Base-by-base conservation (phyloP, 2,113 vertebrate genomes). In the Lipotes vexillifer region DNA sequence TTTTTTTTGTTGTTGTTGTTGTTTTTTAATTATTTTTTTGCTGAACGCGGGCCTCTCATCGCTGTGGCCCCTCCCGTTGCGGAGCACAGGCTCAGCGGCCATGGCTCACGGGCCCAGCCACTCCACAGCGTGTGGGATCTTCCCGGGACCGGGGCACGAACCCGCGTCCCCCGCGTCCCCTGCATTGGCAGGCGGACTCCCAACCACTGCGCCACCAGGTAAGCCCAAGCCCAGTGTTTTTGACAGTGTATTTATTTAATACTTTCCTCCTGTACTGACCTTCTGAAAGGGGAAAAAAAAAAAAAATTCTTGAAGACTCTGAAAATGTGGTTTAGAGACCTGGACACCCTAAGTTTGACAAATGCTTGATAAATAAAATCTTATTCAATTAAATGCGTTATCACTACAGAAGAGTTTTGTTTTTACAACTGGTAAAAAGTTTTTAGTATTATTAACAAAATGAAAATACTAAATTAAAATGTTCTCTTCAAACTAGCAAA, bases 271-370 rank as follows among this genome's bases (percentile, higher is more conserved):
- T 93, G 23, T 23, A 23, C 38, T 66, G 8, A 94, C 5, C 11
- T 94, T 87, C 81, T 81, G 6, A 74, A 96, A 75, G 36, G 41
- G 27, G 68, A 38, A 93, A 92, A 93, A 81, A 74, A 38, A 93
- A 92, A 93, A 81, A 68, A 52, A 59, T 31, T 33, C 38, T 36
- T 36, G 12, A 49, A 55, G 18, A 75, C 21, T 63, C 44, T 78
- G 14, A 95, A 72, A 87, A 90, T 87, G 29, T 38, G 49, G 12
- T 69, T 69, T 38, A 80, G 68, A 96, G 55, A 84, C 52, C 17
- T 41, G 6, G 6, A 78, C 8, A 66, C 71, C 25, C 2, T 49
- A 49, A 68, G 46, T 90, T 52, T 74, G 44, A 87, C 63, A 86
- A 91, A 82, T 59, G 49, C 33, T 36, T 88, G 46, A 88, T 25